These are phyloP conservation scores for Pocillopora meandrina DNA, from an alignment of 92 coral and sea anemone species.

Conservation along the genomic window DNA sequence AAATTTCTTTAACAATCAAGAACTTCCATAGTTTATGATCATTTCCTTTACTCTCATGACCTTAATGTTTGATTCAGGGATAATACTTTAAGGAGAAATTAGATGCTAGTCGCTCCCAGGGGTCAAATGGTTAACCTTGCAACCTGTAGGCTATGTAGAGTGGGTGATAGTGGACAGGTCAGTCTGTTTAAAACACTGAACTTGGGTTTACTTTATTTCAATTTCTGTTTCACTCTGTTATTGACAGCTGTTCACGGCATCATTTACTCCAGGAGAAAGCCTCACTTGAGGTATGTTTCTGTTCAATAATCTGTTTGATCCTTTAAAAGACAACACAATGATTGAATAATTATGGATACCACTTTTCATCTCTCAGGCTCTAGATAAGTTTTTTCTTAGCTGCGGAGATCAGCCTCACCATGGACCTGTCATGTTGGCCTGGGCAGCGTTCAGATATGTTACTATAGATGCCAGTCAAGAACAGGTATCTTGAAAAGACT, in stretches of 20 bases:
- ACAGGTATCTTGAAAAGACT: slow-evolving; percentile 45
- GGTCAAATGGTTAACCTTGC: no score
- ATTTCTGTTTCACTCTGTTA: neutral
- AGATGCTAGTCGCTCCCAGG: no score
- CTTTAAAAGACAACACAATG: neutral
- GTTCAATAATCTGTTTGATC: neutral
- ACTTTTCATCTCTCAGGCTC: slow-evolving; percentile 42
- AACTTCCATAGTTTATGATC: no score
- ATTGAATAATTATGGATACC: neutral
- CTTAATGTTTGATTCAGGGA: no score
- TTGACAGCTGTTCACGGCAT: slow-evolving; percentile 61
- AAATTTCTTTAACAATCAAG: no score
- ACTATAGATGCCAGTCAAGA: slow-evolving; percentile 78
- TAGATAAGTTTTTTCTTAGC: slow-evolving; percentile 76
- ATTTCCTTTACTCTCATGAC: no score
- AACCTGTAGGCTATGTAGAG: no score
- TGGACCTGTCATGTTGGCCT: slow-evolving; percentile 96
- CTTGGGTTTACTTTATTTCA: neutral
- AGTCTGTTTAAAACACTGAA: no score
- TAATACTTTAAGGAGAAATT: no score
- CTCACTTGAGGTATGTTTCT: slow-evolving; percentile 60
- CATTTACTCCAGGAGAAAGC: slow-evolving; percentile 69
- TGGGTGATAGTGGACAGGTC: no score
- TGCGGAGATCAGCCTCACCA: slow-evolving; percentile 95
- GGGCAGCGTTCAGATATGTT: slow-evolving; percentile 95